Evolutionary conservation across 2,797 vertebrate genomes (phyloP).

Genomic region (Kryptopterus vitreolus): DNA sequence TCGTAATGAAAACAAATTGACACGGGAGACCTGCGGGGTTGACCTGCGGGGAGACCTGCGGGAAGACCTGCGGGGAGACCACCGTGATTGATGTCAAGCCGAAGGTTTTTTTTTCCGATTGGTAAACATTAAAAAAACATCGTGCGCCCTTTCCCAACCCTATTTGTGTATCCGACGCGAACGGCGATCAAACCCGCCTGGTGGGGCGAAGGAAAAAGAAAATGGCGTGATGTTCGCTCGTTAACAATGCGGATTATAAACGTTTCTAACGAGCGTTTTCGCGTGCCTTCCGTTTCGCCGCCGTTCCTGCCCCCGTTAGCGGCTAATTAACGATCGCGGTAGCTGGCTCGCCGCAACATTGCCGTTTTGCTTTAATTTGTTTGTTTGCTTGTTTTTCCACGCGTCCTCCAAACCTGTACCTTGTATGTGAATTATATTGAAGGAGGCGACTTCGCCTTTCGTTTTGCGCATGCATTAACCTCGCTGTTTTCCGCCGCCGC

Average conservation of each 20-base stretch:
- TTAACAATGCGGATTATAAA: background rate
- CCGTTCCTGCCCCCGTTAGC: background rate
- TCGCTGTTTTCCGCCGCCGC: slow-evolving; percentile 51
- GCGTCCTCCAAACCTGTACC: no score
- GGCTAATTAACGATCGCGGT: background rate
- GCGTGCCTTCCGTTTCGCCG: background rate
- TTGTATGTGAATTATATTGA: no score
- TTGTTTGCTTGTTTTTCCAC: no score
- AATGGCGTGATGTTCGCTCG: background rate
- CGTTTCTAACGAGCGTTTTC: background rate
- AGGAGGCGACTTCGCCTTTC: no score
- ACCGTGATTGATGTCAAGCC: background rate
- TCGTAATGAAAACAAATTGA: no score
- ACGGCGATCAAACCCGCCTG: no score
- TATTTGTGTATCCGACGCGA: background rate
- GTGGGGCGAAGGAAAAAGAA: no score
- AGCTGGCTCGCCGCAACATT: no score
- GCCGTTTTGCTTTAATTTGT: no score
- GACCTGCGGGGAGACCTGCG: no score
- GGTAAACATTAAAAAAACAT: background rate
- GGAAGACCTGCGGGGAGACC: no score
- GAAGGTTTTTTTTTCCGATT: background rate
- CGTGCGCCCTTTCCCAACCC: background rate
- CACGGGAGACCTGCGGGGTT: no score
- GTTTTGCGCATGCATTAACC: slow-evolving; percentile 59